Base-by-base conservation (phyloP, 2,888 invertebrate genomes). In the Adelognathus sp. region DNA sequence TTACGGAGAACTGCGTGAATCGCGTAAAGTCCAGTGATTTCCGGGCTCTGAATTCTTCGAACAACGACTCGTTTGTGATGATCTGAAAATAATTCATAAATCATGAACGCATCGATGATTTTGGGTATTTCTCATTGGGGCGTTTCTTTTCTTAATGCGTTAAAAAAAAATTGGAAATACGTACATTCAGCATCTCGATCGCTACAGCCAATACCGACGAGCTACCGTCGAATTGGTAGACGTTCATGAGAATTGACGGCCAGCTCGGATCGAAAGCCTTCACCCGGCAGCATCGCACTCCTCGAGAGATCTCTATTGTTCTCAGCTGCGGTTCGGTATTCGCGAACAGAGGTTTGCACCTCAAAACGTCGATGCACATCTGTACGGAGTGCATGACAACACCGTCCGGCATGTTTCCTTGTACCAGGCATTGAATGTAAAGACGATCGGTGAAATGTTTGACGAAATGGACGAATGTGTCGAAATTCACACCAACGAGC, bases 1-100 rank as follows among this genome's bases (percentile, higher is more conserved):
- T 92, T n/a, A n/a, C 75, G 94, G 92, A 82, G 95, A 95, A 85
- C n/a, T n/a, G n/a, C n/a, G n/a, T n/a, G n/a, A n/a, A n/a, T n/a
- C n/a, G n/a, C n/a, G n/a, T n/a, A n/a, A n/a, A n/a, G n/a, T n/a
- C n/a, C n/a, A n/a, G n/a, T n/a, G n/a, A n/a, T n/a, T 98, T 96
- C 90, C 96, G 95, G 0, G 98, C 98, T 66, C 98, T 93, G 21
- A 98, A 92, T 46, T 46, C 46, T 93, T 98, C 96, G 92, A 98
- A 98, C 54, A 97, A 93, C 0, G 98, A 97, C 91, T 98, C 98
- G 88, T 96, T 96, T 93, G 97, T 96, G 74, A 97, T 92, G 92
- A 95, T 93, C 95, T 95, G 82, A 21, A 89, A 84, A 71, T 44
- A 64, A 24, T n/a, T 52, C 27, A 46, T n/a, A n/a, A n/a, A n/a